Base-by-base conservation (phyloP, 1,140 invertebrate species). In the Homalodisca vitripennis region DNA sequence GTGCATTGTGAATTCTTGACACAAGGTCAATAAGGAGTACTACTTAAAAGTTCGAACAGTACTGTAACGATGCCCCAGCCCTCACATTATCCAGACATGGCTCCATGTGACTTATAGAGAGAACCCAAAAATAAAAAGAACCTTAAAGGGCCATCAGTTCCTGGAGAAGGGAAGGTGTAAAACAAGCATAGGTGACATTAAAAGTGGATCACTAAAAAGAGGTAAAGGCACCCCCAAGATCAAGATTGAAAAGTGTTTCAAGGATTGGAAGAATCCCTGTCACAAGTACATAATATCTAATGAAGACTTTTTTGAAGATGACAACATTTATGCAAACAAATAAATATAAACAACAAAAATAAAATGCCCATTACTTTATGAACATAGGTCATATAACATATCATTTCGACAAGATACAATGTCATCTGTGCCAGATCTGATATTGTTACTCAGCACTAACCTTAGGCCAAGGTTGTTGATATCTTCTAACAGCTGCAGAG, bases 381-480 rank as follows among this genome's bases (percentile, higher is more conserved):
- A 24, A 68, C n/a, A 6, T 3, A 3, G 3, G 3, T 24, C 13
- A 27, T 66, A 30, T 22, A 29, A 6, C 12, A 6, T 12, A 6
- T 13, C 3, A 22, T 17, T 31, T 10, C 60, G 14, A 74, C 22
- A 31, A 29, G n/a, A 2, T 24, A 64, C 29, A 1, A 1, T 68
- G 48, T 73, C 41, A 1, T n/a, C 20, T 20, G n/a, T 14, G 24
- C 13, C 24, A 22, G 29, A 29, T 24, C 60, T 29, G 2, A 1
- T 27, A 26, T 60, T 62, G 20, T 17, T 3, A 41, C 14, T 53
- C 17, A 69, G 69, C 20, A 71, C 46, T 70, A 81, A 89, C 88
- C 84, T 84, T 34, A 87, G 84, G 73, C 85, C 84, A 51, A 84
- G 82, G 41, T 81, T 79, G 72, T 88, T 81, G 86, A 96, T 92